Conservation (phyloP, 2,888 invertebrate genomes). For the Heliothis peltigera region DNA sequence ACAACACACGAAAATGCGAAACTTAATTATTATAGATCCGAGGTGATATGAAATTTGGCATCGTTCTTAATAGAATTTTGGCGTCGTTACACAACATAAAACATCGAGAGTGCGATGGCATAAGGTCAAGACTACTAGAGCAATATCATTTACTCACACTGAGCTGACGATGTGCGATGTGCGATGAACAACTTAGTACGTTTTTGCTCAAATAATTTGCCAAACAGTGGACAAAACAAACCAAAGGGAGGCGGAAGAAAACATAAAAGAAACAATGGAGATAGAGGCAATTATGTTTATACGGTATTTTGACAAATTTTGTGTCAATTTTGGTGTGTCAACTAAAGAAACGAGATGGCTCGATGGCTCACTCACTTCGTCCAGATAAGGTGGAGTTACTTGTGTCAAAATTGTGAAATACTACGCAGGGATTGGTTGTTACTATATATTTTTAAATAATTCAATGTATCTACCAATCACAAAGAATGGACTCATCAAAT, state of each 20-base stretch:
- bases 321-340: constrained; percentile 74
- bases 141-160: constrained; percentile 75
- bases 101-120: constrained; percentile 77
- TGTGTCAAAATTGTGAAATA: constrained; percentile 51
- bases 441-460: fast-evolving
- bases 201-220: constrained; percentile 55
- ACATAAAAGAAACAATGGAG: constrained; percentile 83
- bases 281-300: constrained; percentile 79
- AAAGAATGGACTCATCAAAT: neutral
- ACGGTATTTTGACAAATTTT: constrained; percentile 88
- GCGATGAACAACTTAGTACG: constrained; percentile 46
- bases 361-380: constrained; percentile 54
- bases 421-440: constrained; percentile 37
- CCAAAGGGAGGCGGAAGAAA: constrained; percentile 74
- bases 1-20: constrained; percentile 45
- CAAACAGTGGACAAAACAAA: constrained; percentile 72
- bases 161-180: constrained; percentile 40
- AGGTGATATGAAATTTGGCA: constrained; percentile 81
- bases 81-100: constrained; percentile 88
- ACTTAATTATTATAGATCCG: constrained; percentile 66
- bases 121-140: constrained; percentile 86
- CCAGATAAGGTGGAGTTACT: neutral
- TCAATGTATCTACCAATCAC: constrained; percentile 32
- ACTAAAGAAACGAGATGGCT: constrained; percentile 62
- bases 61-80: constrained; percentile 77